phyloP scores from a whole-genome alignment of 2,113 vertebrate genomes.

The Stictonetta naevosa region DNA sequence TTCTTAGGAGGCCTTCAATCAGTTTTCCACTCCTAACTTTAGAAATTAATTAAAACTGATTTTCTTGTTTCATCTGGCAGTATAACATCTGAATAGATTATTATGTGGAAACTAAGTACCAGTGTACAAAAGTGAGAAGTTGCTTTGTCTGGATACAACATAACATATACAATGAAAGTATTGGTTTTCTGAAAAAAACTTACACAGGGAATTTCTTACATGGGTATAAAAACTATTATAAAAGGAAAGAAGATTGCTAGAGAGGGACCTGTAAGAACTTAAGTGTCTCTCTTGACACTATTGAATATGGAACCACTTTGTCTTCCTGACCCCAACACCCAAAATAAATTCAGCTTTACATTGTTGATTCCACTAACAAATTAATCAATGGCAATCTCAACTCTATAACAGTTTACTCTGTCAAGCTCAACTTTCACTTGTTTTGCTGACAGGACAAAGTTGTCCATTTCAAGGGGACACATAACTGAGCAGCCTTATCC shows the following conservation, averaged over 20 bases:
- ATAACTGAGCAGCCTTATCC: not conserved
- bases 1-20: not conserved
- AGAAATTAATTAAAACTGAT: not conserved
- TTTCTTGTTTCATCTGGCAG: not conserved
- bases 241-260: not conserved
- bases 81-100: not conserved
- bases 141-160: not conserved
- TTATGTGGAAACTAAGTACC: not conserved
- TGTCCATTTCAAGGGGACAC: not conserved
- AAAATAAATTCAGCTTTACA: not conserved
- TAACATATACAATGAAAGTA: not conserved
- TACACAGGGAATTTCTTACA: not conserved
- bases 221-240: not conserved
- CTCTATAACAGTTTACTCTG: not conserved
- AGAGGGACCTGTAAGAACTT: not conserved
- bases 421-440: conserved; percentile 18
- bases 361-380: conserved; percentile 30
- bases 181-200: not conserved
- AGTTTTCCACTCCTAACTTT: not conserved
- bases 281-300: not conserved
- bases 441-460: not conserved
- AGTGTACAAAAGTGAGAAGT: not conserved
- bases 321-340: not conserved
- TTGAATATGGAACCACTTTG: not conserved
- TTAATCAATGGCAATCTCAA: conserved; percentile 50